phyloP scores from a whole-genome alignment of 2,113 vertebrate species.

The Phasianus colchicus region DNA sequence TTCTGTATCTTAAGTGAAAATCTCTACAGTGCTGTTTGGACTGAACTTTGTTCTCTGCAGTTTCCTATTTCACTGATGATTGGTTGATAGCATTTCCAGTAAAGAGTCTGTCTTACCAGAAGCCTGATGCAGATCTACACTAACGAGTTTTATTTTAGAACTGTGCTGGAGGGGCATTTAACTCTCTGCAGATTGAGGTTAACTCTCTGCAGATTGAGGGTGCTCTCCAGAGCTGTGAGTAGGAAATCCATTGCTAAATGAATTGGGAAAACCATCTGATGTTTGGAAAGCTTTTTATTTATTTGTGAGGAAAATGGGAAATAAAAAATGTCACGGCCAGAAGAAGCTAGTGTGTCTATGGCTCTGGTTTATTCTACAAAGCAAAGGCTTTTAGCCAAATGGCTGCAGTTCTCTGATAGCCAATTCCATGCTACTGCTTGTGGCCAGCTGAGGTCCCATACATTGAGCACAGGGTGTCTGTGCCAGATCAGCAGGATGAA shows the following conservation, averaged over 20 bases:
- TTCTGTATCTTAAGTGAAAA: not conserved
- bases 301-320: not conserved
- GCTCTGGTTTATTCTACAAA: not conserved
- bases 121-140: not conserved
- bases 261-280: too few relatives aligned
- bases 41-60: not conserved
- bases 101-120: not conserved
- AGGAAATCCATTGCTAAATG: not conserved
- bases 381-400: not conserved
- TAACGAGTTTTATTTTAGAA: not conserved
- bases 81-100: not conserved
- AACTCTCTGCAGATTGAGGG: not conserved
- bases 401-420: rapidly evolving
- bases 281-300: not conserved
- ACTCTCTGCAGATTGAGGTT: not conserved
- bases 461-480: rapidly evolving
- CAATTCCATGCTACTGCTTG: rapidly evolving
- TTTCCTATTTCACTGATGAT: not conserved
- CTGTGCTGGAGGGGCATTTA: not conserved
- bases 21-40: not conserved
- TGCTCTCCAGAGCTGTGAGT: not conserved
- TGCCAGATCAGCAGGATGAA: rapidly evolving
- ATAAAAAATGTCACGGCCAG: too few relatives aligned
- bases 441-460: rapidly evolving
- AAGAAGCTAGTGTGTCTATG: too few relatives aligned